A percentile compares a stretch with the other conserved stretches of the same genome.
Conservation (phyloP, 2,888 invertebrate species). For the Brachycybe producta region DNA sequence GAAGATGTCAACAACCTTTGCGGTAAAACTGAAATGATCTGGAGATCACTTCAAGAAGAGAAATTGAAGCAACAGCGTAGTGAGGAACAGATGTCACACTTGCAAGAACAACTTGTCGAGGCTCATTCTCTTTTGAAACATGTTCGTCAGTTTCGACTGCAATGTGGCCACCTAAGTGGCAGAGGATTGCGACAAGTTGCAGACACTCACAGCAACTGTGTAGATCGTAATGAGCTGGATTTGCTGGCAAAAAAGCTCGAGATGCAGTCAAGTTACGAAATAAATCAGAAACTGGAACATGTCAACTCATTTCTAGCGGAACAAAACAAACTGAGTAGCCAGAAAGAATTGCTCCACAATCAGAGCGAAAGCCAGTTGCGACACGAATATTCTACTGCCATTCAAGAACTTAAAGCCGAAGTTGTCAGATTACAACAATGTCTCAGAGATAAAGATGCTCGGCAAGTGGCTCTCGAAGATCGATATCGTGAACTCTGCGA, state of each 20-base stretch:
- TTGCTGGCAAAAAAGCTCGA: background rate
- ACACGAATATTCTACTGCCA: background rate
- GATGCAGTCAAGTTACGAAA: background rate
- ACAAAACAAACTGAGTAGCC: background rate
- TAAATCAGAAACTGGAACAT: conserved; percentile 6
- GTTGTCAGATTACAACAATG: background rate
- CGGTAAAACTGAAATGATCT: background rate
- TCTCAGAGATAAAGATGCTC: background rate
- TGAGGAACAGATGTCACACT: background rate
- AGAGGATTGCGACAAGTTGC: background rate
- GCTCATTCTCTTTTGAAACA: background rate
- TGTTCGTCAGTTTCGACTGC: no score
- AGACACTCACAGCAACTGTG: background rate
- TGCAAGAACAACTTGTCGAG: background rate
- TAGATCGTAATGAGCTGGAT: background rate
- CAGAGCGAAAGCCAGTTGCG: background rate
- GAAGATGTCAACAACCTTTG: no score
- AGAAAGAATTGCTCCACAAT: background rate
- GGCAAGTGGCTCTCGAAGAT: background rate
- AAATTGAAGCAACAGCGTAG: background rate
- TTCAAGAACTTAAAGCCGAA: background rate
- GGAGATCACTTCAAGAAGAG: background rate
- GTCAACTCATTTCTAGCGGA: conserved; percentile 4
- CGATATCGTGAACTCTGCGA: background rate
- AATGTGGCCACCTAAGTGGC: no score